phyloP scores from a whole-genome alignment of 92 coral and sea anemone species.

The Micromussa lordhowensis region DNA sequence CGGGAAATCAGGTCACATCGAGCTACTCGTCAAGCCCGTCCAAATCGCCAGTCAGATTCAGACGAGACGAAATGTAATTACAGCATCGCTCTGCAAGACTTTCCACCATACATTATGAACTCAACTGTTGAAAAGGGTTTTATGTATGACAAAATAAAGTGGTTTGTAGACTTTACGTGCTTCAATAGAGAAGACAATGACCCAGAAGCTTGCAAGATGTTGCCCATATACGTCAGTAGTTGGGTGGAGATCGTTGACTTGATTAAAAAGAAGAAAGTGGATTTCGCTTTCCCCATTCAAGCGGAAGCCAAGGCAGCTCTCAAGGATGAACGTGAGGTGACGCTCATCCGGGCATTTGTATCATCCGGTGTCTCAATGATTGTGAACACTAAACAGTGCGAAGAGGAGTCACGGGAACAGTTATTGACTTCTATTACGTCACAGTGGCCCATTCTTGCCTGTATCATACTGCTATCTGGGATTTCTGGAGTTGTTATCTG shows the following conservation, averaged over 20 bases:
- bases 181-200: background rate
- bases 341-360: slow-evolving; percentile 34
- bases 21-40: background rate
- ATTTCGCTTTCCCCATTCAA: slow-evolving; percentile 34
- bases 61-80: background rate
- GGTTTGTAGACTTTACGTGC: slow-evolving; percentile 16
- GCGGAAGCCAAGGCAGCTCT: background rate
- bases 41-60: background rate
- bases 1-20: slow-evolving; percentile 20
- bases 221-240: slow-evolving; percentile 6
- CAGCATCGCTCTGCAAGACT: slow-evolving; percentile 24
- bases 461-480: slow-evolving; percentile 26
- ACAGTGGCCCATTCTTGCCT: slow-evolving; percentile 35
- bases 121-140: background rate
- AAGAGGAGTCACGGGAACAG: slow-evolving; percentile 25
- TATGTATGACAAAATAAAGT: background rate
- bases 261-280: slow-evolving; percentile 15
- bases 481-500: slow-evolving; percentile 20
- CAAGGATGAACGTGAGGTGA: background rate
- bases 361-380: slow-evolving; percentile 34
- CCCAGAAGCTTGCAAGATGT: slow-evolving; percentile 7
- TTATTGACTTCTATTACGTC: slow-evolving; percentile 43
- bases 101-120: slow-evolving; percentile 47
- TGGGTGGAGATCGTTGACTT: slow-evolving; percentile 8
- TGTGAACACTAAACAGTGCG: slow-evolving; percentile 39